Percentiles rank a stretch among this genome's conserved stretches.
Conservation (phyloP, 2,797 vertebrate genomes). For the Denticeps clupeoides region DNA sequence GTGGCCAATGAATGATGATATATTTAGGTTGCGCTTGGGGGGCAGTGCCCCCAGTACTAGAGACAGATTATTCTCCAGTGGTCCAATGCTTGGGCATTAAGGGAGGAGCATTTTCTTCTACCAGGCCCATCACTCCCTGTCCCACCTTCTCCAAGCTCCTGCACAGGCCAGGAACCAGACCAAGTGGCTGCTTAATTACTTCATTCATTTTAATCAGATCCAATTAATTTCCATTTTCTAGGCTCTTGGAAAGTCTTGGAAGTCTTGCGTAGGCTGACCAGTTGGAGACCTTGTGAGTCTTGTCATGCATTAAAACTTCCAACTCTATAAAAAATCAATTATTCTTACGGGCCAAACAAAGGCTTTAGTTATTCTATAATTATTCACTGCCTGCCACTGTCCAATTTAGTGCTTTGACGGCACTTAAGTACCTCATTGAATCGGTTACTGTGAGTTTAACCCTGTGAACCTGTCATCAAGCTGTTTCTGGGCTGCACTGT, state of each 20-base stretch:
- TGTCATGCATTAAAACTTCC: slow-evolving; percentile 34
- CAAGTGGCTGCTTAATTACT: slow-evolving; percentile 64
- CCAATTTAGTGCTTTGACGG: slow-evolving; percentile 43
- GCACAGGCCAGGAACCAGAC: slow-evolving; percentile 39
- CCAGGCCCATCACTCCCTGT: slow-evolving; percentile 12
- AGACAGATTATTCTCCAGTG: too few species aligned
- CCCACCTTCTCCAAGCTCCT: slow-evolving; percentile 23
- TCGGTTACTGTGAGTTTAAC: slow-evolving; percentile 9
- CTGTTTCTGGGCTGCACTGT: not conserved
- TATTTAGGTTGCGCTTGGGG: slow-evolving; percentile 23
- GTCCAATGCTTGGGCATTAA: too few species aligned
- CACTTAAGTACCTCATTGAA: slow-evolving; percentile 30
- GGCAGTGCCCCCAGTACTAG: slow-evolving; percentile 19
- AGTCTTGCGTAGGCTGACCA: slow-evolving; percentile 32
- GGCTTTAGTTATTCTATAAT: slow-evolving; percentile 49
- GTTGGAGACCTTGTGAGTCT: slow-evolving; percentile 52
- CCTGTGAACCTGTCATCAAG: not conserved
- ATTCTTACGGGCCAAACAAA: slow-evolving; percentile 53
- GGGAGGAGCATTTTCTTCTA: too few species aligned
- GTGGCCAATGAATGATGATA: too few species aligned
- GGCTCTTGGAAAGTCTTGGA: slow-evolving; percentile 31
- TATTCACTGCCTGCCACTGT: slow-evolving; percentile 37
- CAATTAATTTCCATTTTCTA: slow-evolving; percentile 63
- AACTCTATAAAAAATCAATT: slow-evolving; percentile 51
- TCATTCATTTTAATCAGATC: slow-evolving; percentile 72